Evolutionary conservation across 2,113 vertebrate genomes (phyloP).

Genomic region (Anoura caudifer): DNA sequence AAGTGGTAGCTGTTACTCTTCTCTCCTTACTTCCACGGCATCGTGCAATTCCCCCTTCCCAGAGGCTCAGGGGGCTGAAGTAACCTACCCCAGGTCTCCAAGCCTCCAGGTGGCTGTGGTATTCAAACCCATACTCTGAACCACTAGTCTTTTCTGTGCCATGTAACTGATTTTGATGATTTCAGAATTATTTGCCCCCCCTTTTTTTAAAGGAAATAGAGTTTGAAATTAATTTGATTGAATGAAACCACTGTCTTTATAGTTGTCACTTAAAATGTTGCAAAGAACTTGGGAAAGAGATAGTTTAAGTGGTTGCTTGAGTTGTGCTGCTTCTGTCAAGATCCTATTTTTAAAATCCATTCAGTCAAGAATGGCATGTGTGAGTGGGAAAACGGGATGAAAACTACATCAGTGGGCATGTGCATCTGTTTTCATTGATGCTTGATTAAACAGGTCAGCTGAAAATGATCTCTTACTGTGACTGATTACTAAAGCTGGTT

Average conservation of each 20-base stretch:
- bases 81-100: background rate
- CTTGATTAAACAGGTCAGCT: background rate
- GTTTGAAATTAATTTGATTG: background rate
- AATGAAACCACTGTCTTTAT: background rate
- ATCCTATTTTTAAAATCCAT: background rate
- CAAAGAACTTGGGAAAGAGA: background rate
- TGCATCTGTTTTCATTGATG: background rate
- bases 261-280: background rate
- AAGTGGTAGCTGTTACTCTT: background rate
- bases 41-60: background rate
- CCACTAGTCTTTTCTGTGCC: background rate
- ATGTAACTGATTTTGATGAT: background rate
- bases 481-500: background rate
- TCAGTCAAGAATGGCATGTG: background rate
- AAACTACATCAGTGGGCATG: background rate
- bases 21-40: fast-evolving
- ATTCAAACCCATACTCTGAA: background rate
- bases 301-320: background rate
- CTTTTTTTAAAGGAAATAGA: background rate
- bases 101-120: background rate
- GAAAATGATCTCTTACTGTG: background rate
- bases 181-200: background rate
- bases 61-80: background rate
- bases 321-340: background rate
- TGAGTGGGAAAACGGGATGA: background rate